These are phyloP conservation scores for Dreissena rostriformis DNA, from an alignment of 1,140 invertebrate genomes.

Conservation along the genomic window DNA sequence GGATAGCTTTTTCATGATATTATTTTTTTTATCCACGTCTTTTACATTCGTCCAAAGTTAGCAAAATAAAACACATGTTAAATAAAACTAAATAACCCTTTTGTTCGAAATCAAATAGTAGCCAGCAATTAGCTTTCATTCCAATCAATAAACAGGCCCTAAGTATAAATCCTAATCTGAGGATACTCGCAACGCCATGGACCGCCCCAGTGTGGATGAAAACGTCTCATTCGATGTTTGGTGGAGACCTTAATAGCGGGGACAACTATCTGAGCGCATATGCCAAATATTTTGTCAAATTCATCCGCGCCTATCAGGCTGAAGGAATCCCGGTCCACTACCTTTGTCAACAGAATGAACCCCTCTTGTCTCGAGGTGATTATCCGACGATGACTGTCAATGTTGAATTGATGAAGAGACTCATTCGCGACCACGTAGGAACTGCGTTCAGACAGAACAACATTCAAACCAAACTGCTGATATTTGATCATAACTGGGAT, in stretches of 20 bases:
- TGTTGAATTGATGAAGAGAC: slow-evolving; percentile 40
- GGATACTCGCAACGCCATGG: slow-evolving; percentile 67
- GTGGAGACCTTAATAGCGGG: slow-evolving; percentile 54
- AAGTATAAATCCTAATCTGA: slow-evolving; percentile 60
- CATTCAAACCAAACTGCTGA: slow-evolving; percentile 65
- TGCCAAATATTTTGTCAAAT: slow-evolving; percentile 62
- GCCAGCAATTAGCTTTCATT: no score
- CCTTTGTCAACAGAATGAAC: slow-evolving; percentile 68
- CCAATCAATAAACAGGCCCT: slow-evolving; percentile 65
- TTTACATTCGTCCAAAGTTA: no score
- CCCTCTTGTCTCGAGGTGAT: slow-evolving; percentile 34
- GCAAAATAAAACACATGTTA: no score
- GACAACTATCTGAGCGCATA: slow-evolving; percentile 56
- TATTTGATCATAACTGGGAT: slow-evolving; percentile 68
- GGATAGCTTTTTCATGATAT: no score
- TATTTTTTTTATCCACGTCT: no score
- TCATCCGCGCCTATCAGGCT: slow-evolving; percentile 60
- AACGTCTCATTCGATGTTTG: slow-evolving; percentile 52
- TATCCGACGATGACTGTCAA: slow-evolving; percentile 60
- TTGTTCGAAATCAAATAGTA: no score
- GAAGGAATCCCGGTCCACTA: slow-evolving; percentile 62
- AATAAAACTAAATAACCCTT: no score
- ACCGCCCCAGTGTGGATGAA: slow-evolving; percentile 71
- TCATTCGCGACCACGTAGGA: slow-evolving; percentile 61
- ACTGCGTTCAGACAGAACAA: slow-evolving; percentile 56